Evolutionary conservation across 2,888 invertebrate species (phyloP).

Genomic region (Leptopterna dolabrata): DNA sequence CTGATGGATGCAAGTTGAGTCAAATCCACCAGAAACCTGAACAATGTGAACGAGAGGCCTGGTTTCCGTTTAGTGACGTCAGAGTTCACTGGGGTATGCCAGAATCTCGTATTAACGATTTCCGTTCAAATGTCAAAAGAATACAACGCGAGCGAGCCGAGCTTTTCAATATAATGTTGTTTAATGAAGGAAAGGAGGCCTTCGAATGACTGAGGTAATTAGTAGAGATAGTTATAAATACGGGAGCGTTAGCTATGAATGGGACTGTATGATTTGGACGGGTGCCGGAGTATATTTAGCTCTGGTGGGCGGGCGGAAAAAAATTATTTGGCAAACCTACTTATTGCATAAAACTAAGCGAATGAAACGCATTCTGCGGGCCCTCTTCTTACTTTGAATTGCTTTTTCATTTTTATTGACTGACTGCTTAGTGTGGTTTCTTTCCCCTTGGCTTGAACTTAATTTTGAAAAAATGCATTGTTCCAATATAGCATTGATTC

Average conservation of each 20-base stretch:
- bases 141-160: neutral
- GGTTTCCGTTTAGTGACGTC: no score
- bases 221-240: slow-evolving; percentile 42
- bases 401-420: neutral
- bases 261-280: slow-evolving; percentile 69
- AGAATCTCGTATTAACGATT: neutral
- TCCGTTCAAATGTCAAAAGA: neutral
- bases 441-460: no score
- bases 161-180: neutral
- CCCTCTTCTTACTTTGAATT: neutral
- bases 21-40: no score
- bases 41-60: no score
- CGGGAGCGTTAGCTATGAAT: slow-evolving; percentile 66
- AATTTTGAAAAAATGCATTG: no score
- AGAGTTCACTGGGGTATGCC: no score
- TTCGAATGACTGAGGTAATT: slow-evolving; percentile 29
- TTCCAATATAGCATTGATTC: no score
- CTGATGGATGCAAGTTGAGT: no score
- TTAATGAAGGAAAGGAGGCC: neutral
- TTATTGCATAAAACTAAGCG: slow-evolving; percentile 56
- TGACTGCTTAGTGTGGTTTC: no score
- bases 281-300: slow-evolving; percentile 70
- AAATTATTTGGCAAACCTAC: slow-evolving; percentile 60
- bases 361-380: slow-evolving; percentile 46
- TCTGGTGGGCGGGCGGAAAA: slow-evolving; percentile 68